Evolutionary conservation across 2,888 invertebrate species (phyloP).

Genomic region (Tanypteryx hageni): DNA sequence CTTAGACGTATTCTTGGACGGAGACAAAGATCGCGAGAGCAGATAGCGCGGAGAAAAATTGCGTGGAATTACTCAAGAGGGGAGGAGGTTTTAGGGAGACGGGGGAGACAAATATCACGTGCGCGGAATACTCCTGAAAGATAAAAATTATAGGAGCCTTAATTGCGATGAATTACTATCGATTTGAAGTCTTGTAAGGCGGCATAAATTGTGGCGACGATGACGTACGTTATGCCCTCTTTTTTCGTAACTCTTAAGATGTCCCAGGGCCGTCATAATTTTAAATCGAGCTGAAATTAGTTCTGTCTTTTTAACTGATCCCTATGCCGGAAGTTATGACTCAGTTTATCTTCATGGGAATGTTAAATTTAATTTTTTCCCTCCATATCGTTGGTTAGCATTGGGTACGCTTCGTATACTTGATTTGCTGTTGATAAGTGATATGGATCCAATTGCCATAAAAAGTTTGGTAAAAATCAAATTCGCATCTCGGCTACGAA

Average conservation of each 20-base stretch:
- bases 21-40: neutral
- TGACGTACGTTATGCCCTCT: neutral
- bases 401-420: too few species aligned
- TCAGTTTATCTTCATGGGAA: too few species aligned
- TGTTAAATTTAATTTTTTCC: too few species aligned
- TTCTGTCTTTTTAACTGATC: neutral
- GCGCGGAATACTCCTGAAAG: slow-evolving; percentile 3
- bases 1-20: neutral
- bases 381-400: too few species aligned
- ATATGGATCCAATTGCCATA: too few species aligned
- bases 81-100: neutral
- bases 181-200: neutral
- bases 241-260: neutral
- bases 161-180: slow-evolving; percentile 34
- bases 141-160: slow-evolving; percentile 35
- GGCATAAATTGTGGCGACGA: slow-evolving; percentile 26
- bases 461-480: too few species aligned
- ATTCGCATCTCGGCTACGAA: too few species aligned
- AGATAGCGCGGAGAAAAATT: slow-evolving; percentile 39
- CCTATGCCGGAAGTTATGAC: neutral
- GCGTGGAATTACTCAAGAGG: neutral
- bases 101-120: neutral
- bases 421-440: too few species aligned
- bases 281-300: slow-evolving; percentile 3
- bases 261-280: neutral